Evolutionary conservation across 2,888 invertebrate genomes (phyloP).

Genomic region (Nomada lathburiana): DNA sequence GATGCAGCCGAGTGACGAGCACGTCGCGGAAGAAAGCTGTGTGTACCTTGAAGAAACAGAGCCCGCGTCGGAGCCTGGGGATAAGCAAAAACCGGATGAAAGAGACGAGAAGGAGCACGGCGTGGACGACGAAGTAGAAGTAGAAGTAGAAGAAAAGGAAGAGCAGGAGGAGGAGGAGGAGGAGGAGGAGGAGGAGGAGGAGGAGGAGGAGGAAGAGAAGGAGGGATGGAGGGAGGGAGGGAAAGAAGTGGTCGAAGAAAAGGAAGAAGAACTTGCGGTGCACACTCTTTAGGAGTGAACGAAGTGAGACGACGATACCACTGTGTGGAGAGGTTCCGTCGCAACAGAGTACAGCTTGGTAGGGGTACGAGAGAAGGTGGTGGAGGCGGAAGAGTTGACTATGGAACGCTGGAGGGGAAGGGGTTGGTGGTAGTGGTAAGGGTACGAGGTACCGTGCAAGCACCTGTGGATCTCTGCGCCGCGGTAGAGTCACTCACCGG

Average conservation of each 20-base stretch:
- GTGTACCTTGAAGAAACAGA: constrained; percentile 44
- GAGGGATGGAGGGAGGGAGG: too few species aligned
- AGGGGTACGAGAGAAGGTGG: constrained; percentile 64
- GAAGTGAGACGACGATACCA: constrained; percentile 58
- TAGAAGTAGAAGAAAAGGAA: background rate
- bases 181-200: background rate
- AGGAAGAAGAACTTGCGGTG: constrained; percentile 34
- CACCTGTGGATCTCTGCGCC: constrained; percentile 83
- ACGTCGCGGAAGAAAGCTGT: constrained; percentile 65
- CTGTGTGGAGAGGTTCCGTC: constrained; percentile 51
- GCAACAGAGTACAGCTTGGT: constrained; percentile 49
- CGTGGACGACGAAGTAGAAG: background rate
- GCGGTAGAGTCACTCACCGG: constrained; percentile 83
- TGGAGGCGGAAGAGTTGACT: constrained; percentile 69
- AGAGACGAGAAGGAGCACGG: constrained; percentile 21
- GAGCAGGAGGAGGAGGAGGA: background rate
- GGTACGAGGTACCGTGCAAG: constrained; percentile 77
- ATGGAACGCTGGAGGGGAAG: constrained; percentile 63
- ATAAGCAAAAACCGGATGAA: constrained; percentile 56
- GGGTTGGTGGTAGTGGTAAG: constrained; percentile 77
- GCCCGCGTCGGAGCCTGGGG: constrained; percentile 28
- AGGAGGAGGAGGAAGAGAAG: background rate
- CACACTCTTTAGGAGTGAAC: constrained; percentile 42
- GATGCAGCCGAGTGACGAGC: constrained; percentile 64
- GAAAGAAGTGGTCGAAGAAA: constrained; percentile 25